Evolutionary conservation across 2,888 invertebrate genomes (phyloP).

Genomic region (Phlogophora meticulosa): DNA sequence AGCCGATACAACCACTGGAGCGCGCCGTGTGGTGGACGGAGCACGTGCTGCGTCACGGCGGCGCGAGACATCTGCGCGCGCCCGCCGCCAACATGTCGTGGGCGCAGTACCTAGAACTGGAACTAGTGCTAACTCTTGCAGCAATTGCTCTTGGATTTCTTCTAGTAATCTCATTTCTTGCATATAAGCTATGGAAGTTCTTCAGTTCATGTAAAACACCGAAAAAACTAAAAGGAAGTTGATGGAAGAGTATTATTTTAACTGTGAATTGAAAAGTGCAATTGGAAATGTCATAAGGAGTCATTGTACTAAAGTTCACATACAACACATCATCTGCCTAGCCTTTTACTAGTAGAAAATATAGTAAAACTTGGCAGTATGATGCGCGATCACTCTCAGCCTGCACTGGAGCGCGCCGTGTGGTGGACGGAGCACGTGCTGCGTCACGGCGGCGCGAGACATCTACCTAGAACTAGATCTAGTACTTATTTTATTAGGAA

Average conservation of each 20-base stretch:
- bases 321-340: too few species aligned
- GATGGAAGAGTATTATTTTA: too few species aligned
- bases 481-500: neutral
- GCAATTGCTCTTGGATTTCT: neutral
- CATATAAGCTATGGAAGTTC: neutral
- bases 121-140: conserved; percentile 30
- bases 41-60: conserved; percentile 70
- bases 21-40: conserved; percentile 36
- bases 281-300: too few species aligned
- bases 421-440: too few species aligned
- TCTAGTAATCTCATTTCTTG: neutral
- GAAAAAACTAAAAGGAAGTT: neutral
- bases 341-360: too few species aligned
- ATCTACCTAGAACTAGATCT: conserved; percentile 59
- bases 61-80: conserved; percentile 65
- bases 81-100: too few species aligned
- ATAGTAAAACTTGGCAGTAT: conserved; percentile 11
- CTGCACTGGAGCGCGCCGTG: conserved; percentile 68
- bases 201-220: neutral
- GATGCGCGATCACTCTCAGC: conserved; percentile 49
- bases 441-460: conserved; percentile 68
- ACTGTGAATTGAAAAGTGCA: too few species aligned
- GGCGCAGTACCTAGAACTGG: conserved; percentile 23
- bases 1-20: conserved; percentile 63
- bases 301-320: too few species aligned